Evolutionary conservation across 2,797 vertebrate species (phyloP).

Genomic region (Sebastes minor): DNA sequence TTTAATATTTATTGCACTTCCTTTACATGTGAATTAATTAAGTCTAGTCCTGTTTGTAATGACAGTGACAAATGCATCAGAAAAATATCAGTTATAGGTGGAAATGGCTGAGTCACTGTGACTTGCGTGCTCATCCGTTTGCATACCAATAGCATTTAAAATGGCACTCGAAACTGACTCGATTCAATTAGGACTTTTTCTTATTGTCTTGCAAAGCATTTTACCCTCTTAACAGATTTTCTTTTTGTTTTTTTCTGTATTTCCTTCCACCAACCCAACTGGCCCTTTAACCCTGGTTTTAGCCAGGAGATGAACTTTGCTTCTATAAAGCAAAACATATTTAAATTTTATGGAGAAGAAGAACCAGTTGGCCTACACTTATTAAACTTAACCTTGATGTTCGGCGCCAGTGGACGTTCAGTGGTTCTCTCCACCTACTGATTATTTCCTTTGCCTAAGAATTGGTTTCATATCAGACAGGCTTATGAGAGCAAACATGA

Average conservation of each 20-base stretch:
- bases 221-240: background rate
- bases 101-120: background rate
- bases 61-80: background rate
- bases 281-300: background rate
- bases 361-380: background rate
- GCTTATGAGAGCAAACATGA: background rate
- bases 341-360: background rate
- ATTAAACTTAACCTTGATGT: background rate
- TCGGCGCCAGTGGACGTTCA: background rate
- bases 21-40: background rate
- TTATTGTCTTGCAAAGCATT: background rate
- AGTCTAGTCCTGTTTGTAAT: background rate
- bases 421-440: background rate
- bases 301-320: conserved; percentile 34
- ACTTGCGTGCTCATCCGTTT: background rate
- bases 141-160: background rate
- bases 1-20: background rate
- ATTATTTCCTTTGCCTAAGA: background rate
- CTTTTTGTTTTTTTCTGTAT: background rate
- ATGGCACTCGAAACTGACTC: background rate
- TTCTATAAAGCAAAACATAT: conserved; percentile 36
- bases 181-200: background rate
- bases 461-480: background rate
- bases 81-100: background rate
- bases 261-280: background rate